Evolutionary conservation across 2,888 invertebrate species (phyloP).

Genomic region (Nomada fucata): DNA sequence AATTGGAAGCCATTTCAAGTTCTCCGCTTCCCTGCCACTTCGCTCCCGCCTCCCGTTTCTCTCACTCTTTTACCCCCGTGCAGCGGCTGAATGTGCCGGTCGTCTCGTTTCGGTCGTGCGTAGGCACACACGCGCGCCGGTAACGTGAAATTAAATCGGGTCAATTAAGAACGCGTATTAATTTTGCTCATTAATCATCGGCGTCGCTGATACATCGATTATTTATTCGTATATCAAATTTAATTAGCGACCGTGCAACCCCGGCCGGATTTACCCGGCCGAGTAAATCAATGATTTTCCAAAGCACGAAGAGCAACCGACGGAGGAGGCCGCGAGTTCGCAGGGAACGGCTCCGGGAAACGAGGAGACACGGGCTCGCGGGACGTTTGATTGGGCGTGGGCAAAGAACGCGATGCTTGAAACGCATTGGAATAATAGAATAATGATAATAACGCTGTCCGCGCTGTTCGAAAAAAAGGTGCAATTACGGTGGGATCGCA

Average conservation of each 20-base stretch:
- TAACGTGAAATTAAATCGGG: conserved; percentile 61
- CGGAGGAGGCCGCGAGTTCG: background rate
- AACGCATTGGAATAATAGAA: too few species aligned
- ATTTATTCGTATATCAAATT: conserved; percentile 62
- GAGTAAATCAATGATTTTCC: conserved; percentile 51
- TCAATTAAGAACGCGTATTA: conserved; percentile 61
- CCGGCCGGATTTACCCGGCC: conserved; percentile 21
- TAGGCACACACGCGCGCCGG: background rate
- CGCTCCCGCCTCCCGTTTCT: background rate
- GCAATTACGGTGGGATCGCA: too few species aligned
- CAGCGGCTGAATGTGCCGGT: conserved; percentile 1
- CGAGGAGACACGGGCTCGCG: background rate
- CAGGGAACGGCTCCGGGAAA: conserved; percentile 5
- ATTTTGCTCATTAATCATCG: conserved; percentile 56
- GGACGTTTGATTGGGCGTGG: background rate
- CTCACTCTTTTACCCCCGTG: background rate
- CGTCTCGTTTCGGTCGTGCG: conserved; percentile 27
- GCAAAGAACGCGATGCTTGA: background rate
- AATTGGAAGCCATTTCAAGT: conserved; percentile 57
- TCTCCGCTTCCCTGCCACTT: background rate
- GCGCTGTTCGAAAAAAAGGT: too few species aligned
- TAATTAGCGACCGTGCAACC: conserved; percentile 45
- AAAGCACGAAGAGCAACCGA: conserved; percentile 24
- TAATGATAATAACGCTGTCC: too few species aligned
- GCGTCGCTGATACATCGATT: conserved; percentile 43